phyloP scores from a whole-genome alignment of 92 coral and sea anemone genomes.

The Actinostola sp. region DNA sequence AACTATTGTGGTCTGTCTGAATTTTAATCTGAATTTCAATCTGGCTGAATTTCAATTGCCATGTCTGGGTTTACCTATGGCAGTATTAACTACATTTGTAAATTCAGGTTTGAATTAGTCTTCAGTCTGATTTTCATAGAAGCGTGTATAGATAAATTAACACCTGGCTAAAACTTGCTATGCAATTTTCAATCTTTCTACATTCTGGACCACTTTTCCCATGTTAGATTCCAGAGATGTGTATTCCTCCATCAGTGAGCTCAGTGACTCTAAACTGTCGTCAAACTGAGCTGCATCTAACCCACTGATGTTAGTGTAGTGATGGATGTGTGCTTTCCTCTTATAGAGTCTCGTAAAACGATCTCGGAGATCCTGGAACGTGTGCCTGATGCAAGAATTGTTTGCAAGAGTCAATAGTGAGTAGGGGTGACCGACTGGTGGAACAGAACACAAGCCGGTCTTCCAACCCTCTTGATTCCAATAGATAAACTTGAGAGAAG shows the following conservation, averaged over 20 bases:
- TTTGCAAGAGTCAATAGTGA: conserved; percentile 89
- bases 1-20: too few species aligned
- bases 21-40: too few species aligned
- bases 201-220: conserved; percentile 61
- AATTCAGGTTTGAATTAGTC: too few species aligned
- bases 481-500: conserved; percentile 86
- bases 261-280: conserved; percentile 79
- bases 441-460: conserved; percentile 91
- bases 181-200: conserved; percentile 76
- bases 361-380: conserved; percentile 80
- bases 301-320: conserved; percentile 85
- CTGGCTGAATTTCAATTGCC: too few species aligned
- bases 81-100: too few species aligned
- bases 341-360: conserved; percentile 87
- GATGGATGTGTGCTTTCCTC: conserved; percentile 96
- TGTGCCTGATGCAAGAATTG: conserved; percentile 91
- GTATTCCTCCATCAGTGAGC: conserved; percentile 77
- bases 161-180: background rate
- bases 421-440: conserved; percentile 96
- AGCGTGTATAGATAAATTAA: too few species aligned
- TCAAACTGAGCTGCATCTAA: conserved; percentile 84
- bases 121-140: too few species aligned
- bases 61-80: too few species aligned
- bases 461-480: conserved; percentile 99
- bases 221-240: conserved; percentile 59